Evolutionary conservation across 2,888 invertebrate species (phyloP).

Genomic region (Coenonympha arcania): DNA sequence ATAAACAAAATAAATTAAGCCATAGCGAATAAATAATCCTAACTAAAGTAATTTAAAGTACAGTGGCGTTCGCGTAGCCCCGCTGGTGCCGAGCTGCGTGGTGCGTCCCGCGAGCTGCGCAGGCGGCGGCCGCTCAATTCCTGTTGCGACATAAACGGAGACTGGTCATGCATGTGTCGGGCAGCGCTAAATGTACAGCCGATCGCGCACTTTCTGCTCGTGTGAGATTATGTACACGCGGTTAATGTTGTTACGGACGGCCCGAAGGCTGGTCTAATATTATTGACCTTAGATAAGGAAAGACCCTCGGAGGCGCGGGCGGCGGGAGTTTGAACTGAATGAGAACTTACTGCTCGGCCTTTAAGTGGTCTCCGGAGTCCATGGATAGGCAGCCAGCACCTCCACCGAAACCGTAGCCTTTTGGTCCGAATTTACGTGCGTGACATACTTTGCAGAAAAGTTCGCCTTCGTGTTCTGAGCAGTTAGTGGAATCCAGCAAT

Average conservation of each 20-base stretch:
- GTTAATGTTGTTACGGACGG: slow-evolving; percentile 73
- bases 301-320: slow-evolving; percentile 73
- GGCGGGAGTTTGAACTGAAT: slow-evolving; percentile 61
- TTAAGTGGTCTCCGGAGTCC: slow-evolving; percentile 94
- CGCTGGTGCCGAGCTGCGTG: slow-evolving; percentile 67
- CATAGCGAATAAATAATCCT: slow-evolving; percentile 73
- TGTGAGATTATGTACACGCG: slow-evolving; percentile 73
- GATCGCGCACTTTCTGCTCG: slow-evolving; percentile 68
- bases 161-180: slow-evolving; percentile 74
- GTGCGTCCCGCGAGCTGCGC: slow-evolving; percentile 66
- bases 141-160: slow-evolving; percentile 75
- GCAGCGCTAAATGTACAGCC: slow-evolving; percentile 71
- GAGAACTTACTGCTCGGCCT: slow-evolving; percentile 82
- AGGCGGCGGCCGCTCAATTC: slow-evolving; percentile 68
- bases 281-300: slow-evolving; percentile 73
- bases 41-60: slow-evolving; percentile 71
- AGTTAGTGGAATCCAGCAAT: slow-evolving; percentile 98
- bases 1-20: slow-evolving; percentile 73
- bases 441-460: slow-evolving; percentile 98
- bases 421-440: slow-evolving; percentile 98
- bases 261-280: slow-evolving; percentile 62
- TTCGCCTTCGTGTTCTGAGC: slow-evolving; percentile 96
- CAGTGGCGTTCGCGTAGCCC: slow-evolving; percentile 66
- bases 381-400: slow-evolving; percentile 97
- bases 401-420: slow-evolving; percentile 98